Conservation (phyloP, 2,797 vertebrate species). For the Chaetophractus vellerosus region DNA sequence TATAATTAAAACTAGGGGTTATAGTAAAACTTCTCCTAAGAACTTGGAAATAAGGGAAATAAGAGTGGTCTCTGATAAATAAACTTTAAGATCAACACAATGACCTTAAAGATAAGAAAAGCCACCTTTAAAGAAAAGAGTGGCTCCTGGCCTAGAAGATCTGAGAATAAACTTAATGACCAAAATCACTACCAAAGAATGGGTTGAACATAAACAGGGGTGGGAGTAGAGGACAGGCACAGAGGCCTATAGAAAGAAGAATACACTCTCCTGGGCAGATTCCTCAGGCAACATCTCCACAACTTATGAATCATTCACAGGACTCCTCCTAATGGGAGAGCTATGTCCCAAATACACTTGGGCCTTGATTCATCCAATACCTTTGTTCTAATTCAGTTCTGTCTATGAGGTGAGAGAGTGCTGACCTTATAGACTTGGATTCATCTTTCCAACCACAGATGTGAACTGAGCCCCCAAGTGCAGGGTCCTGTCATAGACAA, state of each 20-base stretch:
- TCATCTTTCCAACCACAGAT: not conserved
- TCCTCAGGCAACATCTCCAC: not conserved
- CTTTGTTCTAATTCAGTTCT: constrained; percentile 31
- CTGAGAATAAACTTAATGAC: not conserved
- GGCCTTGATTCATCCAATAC: constrained; percentile 1
- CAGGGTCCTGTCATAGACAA: not conserved
- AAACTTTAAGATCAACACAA: constrained; percentile 56
- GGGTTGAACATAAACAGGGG: not conserved
- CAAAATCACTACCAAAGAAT: constrained; percentile 34
- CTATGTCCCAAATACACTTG: not conserved
- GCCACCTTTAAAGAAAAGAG: constrained; percentile 39
- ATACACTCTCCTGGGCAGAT: not conserved
- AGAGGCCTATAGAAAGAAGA: not conserved
- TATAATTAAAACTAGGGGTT: not conserved
- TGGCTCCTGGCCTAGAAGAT: not conserved
- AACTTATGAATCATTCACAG: constrained; percentile 27
- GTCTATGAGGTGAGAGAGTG: not conserved
- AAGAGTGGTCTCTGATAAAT: constrained; percentile 7
- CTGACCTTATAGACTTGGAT: not conserved
- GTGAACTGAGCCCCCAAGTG: not conserved
- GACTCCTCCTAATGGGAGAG: not conserved
- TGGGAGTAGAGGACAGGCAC: not conserved
- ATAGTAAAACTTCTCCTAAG: constrained; percentile 62
- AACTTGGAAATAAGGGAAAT: constrained; percentile 45
- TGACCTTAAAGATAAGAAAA: constrained; percentile 35